Base-by-base conservation (phyloP, 2,113 vertebrate genomes). In the Etia nguti region DNA sequence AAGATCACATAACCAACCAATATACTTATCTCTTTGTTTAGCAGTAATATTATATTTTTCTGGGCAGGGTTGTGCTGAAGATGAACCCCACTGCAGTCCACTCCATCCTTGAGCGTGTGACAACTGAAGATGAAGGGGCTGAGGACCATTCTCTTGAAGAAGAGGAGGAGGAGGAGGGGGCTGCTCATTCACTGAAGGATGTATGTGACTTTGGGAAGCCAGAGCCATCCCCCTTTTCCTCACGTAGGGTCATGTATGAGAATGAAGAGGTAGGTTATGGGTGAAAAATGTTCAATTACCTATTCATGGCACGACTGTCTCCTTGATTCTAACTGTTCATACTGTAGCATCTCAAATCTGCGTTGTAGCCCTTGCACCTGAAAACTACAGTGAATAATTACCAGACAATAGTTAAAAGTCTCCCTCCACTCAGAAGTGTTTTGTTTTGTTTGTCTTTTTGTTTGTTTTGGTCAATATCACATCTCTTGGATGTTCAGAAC, bases 201-300 rank as follows among this genome's bases (percentile, higher is more conserved):
- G 98, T 99, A 31, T 99, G 99, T 92, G 99, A 99, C 90, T 97
- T 99, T 89, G 97, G 97, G 90, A 98, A 98, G 93, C 97, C 98
- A 54, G 97, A 98, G 26, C 98, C 99, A 0, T 99, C 99, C 1
- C 99, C 99, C 22, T 99, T 99, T 94, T 99, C 99, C 16, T 99
- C 99, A 55, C 97, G 99, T 12, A 97, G 98, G 91, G 98, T 99
- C 26, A 99, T 99, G 99, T 99, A 99, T 95, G 99, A 99, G 91
- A 99, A 99, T 85, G 99, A 99, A 90, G 98, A 99, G 97, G 98
- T 99, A 93, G 22, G 91, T 82, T 6, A 10, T 8, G 9, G 31
- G 13, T 59, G 13, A 43, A 16, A 38, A 70, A n/a, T 29, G 4
- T 20, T 6, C 26, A 34, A 26, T 52, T 55, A n/a, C 38, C 24